Evolutionary conservation across 2,888 invertebrate genomes (phyloP), one percentile per base, ranked within the genome.

Genomic region (Trichogramma evanescens): DNA sequence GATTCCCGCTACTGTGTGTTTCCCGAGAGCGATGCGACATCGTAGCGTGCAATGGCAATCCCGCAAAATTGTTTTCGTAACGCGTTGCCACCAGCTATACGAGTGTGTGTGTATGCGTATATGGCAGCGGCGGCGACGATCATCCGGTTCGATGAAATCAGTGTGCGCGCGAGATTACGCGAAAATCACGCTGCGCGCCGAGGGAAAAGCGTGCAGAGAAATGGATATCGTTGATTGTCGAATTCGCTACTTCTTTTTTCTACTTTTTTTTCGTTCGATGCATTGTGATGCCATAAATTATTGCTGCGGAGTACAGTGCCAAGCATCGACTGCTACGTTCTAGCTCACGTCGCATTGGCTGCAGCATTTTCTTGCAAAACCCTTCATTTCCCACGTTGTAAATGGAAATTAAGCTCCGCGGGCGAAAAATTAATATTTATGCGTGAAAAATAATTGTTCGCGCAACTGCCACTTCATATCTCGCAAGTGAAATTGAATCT

Each of bases 171-270:
- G 53, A 26, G 46, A 63, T 65, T 63, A 65, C 58, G 41, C 50
- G 58, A 65, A 59, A 65, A 67, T 65, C 57, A 57, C 60, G 59
- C 51, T 26, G 53, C 59, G 55, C 62, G 56, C 60, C 56, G 65
- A 59, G 59, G 58, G 55, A 50, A 57, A 57, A 45, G 60, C 62
- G 63, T 62, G 26, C 26, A 26, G 26, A 65, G 69, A 68, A 69
- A 71, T 70, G 67, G 72, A 73, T 72, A 70, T 65, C 67, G 65
- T 67, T 72, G 70, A 72, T 71, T 69, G 71, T 63, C 66, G 67
- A 72, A 72, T 71, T 70, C 69, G 68, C 67, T 67, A 67, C 65
- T 65, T 50, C 67, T 66, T 68, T 70, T 69, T 66, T 64, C 66
- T 59, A 26, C 26, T 26, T 26, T 26, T 26, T 26, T 26, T 26